Evolutionary conservation across 64 coral and sea anemone genomes (phyloP).

Genomic region (Orbicella faveolata): DNA sequence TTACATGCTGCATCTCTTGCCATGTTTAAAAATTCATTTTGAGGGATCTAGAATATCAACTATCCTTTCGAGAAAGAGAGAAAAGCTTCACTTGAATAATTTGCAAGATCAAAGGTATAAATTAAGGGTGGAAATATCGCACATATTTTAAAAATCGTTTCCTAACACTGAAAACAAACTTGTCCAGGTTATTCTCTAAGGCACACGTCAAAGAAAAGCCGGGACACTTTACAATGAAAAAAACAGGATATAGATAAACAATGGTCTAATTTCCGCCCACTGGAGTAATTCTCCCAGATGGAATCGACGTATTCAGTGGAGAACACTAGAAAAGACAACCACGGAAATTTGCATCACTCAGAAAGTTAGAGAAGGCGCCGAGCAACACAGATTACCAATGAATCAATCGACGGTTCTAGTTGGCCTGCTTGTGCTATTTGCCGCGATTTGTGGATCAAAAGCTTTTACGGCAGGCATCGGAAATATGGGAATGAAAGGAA

Average conservation of each 20-base stretch:
- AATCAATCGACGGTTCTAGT: background rate
- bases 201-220: background rate
- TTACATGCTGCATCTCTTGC: too few species aligned
- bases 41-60: too few species aligned
- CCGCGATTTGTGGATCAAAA: background rate
- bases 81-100: too few species aligned
- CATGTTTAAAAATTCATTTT: too few species aligned
- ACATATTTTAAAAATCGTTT: too few species aligned
- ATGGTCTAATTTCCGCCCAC: background rate
- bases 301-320: background rate
- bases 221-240: background rate
- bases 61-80: too few species aligned
- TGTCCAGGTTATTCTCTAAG: background rate
- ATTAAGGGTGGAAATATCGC: too few species aligned
- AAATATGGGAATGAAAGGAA: background rate
- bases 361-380: background rate
- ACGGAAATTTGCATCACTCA: background rate
- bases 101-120: too few species aligned
- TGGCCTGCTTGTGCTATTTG: background rate
- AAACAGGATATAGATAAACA: conserved; percentile 1
- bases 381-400: background rate
- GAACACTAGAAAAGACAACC: background rate
- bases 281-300: background rate
- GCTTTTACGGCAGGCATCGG: conserved; percentile 20
- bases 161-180: background rate